Evolutionary conservation across 2,888 invertebrate species (phyloP).

Genomic region (Dasypolia templi): DNA sequence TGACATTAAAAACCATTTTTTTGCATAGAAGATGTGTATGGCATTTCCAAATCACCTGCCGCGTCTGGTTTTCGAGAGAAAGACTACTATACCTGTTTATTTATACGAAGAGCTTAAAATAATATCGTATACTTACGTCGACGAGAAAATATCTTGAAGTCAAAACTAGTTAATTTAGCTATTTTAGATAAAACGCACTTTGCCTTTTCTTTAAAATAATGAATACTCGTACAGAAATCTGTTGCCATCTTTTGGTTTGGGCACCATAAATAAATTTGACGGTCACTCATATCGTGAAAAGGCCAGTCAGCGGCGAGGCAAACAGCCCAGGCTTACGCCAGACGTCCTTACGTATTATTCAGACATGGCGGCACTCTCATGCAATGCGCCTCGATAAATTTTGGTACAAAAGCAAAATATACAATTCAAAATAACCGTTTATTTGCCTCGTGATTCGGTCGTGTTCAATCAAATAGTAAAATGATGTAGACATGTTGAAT

Average conservation of each 20-base stretch:
- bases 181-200: background rate
- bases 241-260: background rate
- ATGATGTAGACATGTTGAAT: slow-evolving; percentile 27
- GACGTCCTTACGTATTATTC: background rate
- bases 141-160: background rate
- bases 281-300: background rate
- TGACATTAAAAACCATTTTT: no score
- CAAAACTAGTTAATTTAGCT: background rate
- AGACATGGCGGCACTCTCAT: background rate
- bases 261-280: background rate
- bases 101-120: background rate
- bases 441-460: background rate
- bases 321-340: background rate
- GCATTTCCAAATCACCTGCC: slow-evolving; percentile 11
- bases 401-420: background rate
- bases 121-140: background rate
- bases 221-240: background rate
- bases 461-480: slow-evolving; percentile 45
- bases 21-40: no score
- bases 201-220: background rate
- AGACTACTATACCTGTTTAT: no score
- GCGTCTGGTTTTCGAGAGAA: background rate
- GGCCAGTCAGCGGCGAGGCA: background rate
- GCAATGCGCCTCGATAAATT: background rate
- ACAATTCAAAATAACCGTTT: background rate